phyloP scores from a whole-genome alignment of 2,797 vertebrate species.

The Acipenser transmontanus region DNA sequence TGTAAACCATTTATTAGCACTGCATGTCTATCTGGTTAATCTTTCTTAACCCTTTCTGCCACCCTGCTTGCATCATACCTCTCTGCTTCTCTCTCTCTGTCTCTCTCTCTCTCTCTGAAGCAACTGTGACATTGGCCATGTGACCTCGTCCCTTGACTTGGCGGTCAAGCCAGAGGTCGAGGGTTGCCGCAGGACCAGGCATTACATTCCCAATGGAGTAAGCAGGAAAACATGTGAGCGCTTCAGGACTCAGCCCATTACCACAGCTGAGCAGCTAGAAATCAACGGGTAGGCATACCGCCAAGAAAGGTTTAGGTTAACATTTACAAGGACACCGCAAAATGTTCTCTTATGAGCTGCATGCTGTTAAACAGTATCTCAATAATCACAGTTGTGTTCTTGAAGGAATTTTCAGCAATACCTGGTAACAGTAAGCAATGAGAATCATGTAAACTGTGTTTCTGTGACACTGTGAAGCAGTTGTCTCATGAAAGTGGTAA shows the following conservation, averaged over 20 bases:
- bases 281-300: slow-evolving; percentile 48
- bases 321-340: no score
- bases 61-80: slow-evolving; percentile 2
- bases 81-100: slow-evolving; percentile 16
- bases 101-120: slow-evolving; percentile 24
- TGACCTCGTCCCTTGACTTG: slow-evolving; percentile 45
- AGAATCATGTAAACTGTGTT: no score
- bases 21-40: no score
- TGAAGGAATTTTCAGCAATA: no score
- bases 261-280: slow-evolving; percentile 62
- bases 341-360: no score
- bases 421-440: no score
- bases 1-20: no score
- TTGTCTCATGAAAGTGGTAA: no score
- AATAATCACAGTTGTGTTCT: slow-evolving; percentile 13
- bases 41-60: slow-evolving; percentile 2
- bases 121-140: slow-evolving; percentile 30
- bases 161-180: slow-evolving; percentile 43
- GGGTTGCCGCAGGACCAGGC: slow-evolving; percentile 47
- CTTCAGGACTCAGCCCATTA: slow-evolving; percentile 69
- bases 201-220: slow-evolving; percentile 43
- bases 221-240: slow-evolving; percentile 57
- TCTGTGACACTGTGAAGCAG: no score
- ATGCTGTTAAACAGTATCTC: no score
- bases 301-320: no score